These are phyloP conservation scores for Notiomystis cincta DNA, from an alignment of 2,113 vertebrate species.

Conservation along the genomic window DNA sequence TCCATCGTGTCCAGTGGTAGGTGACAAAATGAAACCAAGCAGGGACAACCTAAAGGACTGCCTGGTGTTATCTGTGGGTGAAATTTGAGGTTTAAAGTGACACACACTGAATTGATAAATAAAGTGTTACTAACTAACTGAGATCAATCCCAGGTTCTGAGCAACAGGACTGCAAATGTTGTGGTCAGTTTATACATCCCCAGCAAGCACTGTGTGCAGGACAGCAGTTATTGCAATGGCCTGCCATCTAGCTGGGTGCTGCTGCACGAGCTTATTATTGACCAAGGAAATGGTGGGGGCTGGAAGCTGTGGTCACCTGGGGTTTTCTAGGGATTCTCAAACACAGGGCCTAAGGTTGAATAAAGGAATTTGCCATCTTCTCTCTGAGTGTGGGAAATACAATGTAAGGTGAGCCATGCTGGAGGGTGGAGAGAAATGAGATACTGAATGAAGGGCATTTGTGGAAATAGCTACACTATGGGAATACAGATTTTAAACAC, in stretches of 20 bases:
- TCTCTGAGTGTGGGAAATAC: not conserved
- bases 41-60: not conserved
- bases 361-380: not conserved
- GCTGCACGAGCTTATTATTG: not conserved
- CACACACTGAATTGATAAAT: not conserved
- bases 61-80: not conserved
- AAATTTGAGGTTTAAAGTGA: not conserved
- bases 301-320: not conserved
- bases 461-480: not conserved
- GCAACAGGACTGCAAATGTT: not conserved
- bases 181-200: not conserved
- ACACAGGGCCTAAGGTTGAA: accelerated
- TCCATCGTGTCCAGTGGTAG: not conserved
- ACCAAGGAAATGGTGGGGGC: not conserved
- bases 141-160: not conserved
- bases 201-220: accelerated
- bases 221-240: not conserved
- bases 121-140: not conserved
- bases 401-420: not conserved
- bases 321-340: not conserved
- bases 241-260: not conserved
- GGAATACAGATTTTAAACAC: not conserved
- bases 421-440: not conserved
- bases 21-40: not conserved
- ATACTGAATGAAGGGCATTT: not conserved